Evolutionary conservation across 2,888 invertebrate species (phyloP), one percentile per base, ranked within the genome.

Genomic region (Mallateleia sp.): DNA sequence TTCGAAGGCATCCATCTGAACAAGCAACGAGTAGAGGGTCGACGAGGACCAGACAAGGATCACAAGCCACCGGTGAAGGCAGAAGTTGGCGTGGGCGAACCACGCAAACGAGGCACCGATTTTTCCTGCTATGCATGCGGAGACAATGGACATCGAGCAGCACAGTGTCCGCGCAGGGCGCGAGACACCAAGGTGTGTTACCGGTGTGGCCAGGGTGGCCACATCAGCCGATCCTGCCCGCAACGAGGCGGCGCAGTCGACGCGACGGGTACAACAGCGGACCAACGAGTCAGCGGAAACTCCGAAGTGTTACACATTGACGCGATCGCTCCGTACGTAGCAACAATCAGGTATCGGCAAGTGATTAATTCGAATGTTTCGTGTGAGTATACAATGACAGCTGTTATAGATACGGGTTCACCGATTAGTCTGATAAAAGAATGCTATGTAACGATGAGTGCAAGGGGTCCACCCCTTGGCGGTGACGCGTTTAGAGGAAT

Each of bases 201-300:
- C 20, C 8, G 32, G 20, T 71, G 71, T 25, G 71, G 54, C 1
- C 28, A 20, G 32, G 22, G 18, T 25, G 69, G 22, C 24, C 69
- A 52, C 24, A 7, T 20, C 18, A 52, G 15, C 20, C 25, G 9
- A 15, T 56, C 67, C 24, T 67, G 78, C 28, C 66, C 56, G 38
- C 34, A 56, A 25, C 54, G 45, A 18, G 50, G 38, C 18, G 42
- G 60, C 20, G 45, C 32, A 18, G 18, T 90, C 91, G 15, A 92
- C 92, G 25, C 45, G 24, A 22, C 66, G 15, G 24, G 52, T 14
- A 25, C 28, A 5, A n/a, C 47, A 25, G 64, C 62, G 20, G 72
- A 72, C 25, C 6, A 50, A 6, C 15, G n/a, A n/a, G n/a, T 60
- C n/a, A 18, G 15, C 18, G n/a, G 72, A 32, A 72, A 15, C 4